phyloP scores from a whole-genome alignment of 2,888 invertebrate species.

The Nemoura dubitans region DNA sequence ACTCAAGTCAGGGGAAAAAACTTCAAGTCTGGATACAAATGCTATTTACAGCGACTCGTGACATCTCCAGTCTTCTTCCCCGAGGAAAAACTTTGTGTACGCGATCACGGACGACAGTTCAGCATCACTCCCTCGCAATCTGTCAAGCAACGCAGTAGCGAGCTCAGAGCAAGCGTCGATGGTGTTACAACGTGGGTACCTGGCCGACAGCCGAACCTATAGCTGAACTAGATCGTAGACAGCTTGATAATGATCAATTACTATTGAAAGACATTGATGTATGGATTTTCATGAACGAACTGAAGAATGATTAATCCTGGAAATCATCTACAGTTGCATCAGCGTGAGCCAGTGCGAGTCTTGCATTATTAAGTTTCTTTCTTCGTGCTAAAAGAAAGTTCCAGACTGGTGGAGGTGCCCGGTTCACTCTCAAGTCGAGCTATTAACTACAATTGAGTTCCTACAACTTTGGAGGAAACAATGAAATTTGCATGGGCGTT shows the following conservation, averaged over 20 bases:
- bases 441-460: neutral
- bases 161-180: neutral
- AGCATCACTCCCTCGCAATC: neutral
- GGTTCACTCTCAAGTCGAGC: neutral
- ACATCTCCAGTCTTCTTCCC: constrained; percentile 7
- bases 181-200: neutral
- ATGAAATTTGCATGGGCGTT: neutral
- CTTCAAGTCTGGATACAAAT: neutral
- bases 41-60: neutral
- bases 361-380: neutral
- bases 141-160: neutral
- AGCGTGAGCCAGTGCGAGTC: neutral
- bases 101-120: neutral
- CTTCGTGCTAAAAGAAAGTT: too few species aligned
- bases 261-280: neutral
- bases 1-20: neutral
- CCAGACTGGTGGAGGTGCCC: neutral
- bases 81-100: neutral
- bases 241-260: constrained; percentile 7
- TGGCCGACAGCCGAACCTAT: too few species aligned
- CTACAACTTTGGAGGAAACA: neutral
- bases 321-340: neutral
- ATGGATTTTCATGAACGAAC: neutral
- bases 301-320: neutral
- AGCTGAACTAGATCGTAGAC: neutral